Conservation (phyloP, 2,797 vertebrate species). For the Hypotaenidia philippensis region DNA sequence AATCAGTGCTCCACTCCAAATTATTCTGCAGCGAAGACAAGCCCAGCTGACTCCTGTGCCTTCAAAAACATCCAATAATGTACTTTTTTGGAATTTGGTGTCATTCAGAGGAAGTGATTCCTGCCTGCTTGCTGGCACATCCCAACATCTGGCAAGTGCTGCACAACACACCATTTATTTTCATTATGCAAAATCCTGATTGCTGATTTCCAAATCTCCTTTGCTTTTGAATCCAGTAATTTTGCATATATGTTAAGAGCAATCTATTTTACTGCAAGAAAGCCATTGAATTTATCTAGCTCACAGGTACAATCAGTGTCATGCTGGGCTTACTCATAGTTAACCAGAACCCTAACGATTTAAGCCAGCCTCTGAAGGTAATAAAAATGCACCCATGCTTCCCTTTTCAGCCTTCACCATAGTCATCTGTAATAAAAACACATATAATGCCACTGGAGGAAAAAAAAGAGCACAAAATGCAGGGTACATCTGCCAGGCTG, state of each 20-base stretch:
- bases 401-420: neutral
- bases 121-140: neutral
- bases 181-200: neutral
- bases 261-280: neutral
- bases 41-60: neutral
- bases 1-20: neutral
- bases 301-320: neutral
- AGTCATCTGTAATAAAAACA: neutral
- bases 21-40: neutral
- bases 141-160: neutral
- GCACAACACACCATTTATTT: neutral
- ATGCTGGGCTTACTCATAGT: neutral
- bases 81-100: neutral
- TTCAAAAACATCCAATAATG: neutral
- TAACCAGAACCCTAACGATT: neutral
- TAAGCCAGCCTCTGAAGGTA: neutral
- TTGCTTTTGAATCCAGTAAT: neutral
- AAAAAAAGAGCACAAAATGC: neutral
- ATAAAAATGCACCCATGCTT: neutral
- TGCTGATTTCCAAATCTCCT: constrained; percentile 13
- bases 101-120: neutral
- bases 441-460: neutral
- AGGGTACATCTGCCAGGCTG: neutral
- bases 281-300: neutral
- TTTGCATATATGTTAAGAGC: neutral